Evolutionary conservation across 2,113 vertebrate genomes (phyloP).

Genomic region (Micronycteris hirsuta): DNA sequence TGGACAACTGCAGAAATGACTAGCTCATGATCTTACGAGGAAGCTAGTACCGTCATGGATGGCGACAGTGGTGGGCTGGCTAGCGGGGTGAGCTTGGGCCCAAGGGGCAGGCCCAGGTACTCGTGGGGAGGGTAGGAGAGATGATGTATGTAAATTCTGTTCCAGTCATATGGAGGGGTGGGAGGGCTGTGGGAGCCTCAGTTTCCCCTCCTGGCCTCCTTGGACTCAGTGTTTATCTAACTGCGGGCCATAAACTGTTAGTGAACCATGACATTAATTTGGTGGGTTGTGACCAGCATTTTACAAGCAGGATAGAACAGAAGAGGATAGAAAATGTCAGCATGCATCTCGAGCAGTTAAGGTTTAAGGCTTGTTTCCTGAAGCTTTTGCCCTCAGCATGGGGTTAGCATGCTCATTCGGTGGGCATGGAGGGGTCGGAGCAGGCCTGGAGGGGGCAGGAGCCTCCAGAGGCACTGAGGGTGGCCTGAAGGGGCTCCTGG

Average conservation of each 20-base stretch:
- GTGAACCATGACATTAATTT: background rate
- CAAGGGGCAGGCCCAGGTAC: background rate
- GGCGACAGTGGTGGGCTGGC: rapidly evolving
- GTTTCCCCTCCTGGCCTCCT: conserved; percentile 32
- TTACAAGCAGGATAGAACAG: background rate
- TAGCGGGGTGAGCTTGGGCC: background rate
- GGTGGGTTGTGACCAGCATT: background rate
- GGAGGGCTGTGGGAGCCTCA: background rate
- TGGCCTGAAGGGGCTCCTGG: conserved; percentile 37
- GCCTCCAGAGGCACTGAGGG: conserved; percentile 10
- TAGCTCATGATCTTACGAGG: background rate
- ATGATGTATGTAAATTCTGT: background rate
- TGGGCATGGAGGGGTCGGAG: background rate
- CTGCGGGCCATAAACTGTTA: background rate
- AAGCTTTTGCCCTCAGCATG: background rate
- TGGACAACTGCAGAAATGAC: background rate
- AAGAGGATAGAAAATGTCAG: background rate
- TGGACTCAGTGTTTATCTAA: background rate
- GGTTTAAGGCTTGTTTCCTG: background rate
- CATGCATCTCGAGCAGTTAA: background rate
- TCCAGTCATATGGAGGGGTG: background rate
- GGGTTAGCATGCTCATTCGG: background rate
- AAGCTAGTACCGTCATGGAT: background rate
- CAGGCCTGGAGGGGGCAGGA: background rate
- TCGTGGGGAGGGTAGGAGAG: background rate